Base-by-base conservation (phyloP, 2,113 vertebrate genomes). In the Oryzias melastigma region DNA sequence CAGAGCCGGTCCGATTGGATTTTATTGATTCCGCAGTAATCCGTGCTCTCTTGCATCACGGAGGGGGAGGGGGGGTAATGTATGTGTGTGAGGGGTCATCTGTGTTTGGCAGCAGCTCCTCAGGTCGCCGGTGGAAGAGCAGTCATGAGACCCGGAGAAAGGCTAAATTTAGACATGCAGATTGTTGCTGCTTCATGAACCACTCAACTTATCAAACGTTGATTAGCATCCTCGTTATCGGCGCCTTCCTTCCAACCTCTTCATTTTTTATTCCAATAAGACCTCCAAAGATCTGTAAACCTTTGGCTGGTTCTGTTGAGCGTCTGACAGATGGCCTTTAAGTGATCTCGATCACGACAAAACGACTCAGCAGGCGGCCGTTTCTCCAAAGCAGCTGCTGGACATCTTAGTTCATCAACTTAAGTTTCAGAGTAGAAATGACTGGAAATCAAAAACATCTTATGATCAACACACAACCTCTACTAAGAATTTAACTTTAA, bases 71-170 rank as follows among this genome's bases (percentile, higher is more conserved):
- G 10, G 5, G 13, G 10, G 7, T 47, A 25, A 14, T 44, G 50
- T 65, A 58, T 18, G 35, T 29, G 56, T 18, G 46, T 13, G 52
- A 44, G 58, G 56, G 58, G 68, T 85, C 88, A 78, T 85, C 75
- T 87, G 83, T 57, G 65, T 85, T 74, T 81, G 80, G 67, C 77
- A 81, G 75, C 54, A 14, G 74, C 72, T 75, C 74, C 78, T 74
- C 62, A 74, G 78, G 72, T 90, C 88, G 81, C 74, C 80, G 84
- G 81, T 87, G 79, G 83, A 86, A 84, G 84, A 81, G 78, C 58
- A 77, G 84, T 90, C 89, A 91, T 87, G 84, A 85, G 89, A 89
- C 86, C 40, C 56, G 79, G 69, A 88, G 82, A 73, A 71, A 42
- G 18, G 78, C 89, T 91, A 92, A 90, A 91, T 83, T 88, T 89